phyloP scores from a whole-genome alignment of 2,888 invertebrate species.

The Pharmacophagus antenor region DNA sequence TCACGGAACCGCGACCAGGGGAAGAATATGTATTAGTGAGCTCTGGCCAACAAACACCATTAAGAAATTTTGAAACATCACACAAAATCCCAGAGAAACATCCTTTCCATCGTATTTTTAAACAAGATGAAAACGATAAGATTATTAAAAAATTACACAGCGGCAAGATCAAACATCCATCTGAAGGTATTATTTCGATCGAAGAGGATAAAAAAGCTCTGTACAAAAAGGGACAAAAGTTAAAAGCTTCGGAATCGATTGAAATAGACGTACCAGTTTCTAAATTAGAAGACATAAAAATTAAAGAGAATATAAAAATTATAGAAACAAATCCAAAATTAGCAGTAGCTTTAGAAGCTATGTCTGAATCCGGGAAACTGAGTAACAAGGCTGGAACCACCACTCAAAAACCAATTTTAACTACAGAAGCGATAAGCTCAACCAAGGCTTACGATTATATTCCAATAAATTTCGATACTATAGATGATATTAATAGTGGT shows the following conservation, averaged over 20 bases:
- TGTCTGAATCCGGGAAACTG: slow-evolving; percentile 74
- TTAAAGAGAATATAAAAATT: slow-evolving; percentile 74
- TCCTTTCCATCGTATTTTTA: slow-evolving; percentile 61
- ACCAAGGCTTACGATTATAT: slow-evolving; percentile 68
- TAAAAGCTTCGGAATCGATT: slow-evolving; percentile 64
- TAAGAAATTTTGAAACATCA: slow-evolving; percentile 84
- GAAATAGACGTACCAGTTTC: slow-evolving; percentile 74
- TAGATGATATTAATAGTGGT: slow-evolving; percentile 73
- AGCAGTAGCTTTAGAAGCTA: slow-evolving; percentile 69
- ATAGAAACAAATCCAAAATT: slow-evolving; percentile 68
- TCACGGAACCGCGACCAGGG: slow-evolving; percentile 83
- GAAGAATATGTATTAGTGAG: slow-evolving; percentile 85
- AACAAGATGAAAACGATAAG: slow-evolving; percentile 70
- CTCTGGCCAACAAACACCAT: slow-evolving; percentile 71
- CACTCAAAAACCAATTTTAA: slow-evolving; percentile 79
- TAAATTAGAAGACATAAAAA: slow-evolving; percentile 73
- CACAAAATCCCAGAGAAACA: slow-evolving; percentile 84
- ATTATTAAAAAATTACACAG: slow-evolving; percentile 62
- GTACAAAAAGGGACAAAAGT: slow-evolving; percentile 62
- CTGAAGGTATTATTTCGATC: slow-evolving; percentile 72
- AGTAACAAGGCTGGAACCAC: slow-evolving; percentile 67
- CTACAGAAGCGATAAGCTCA: slow-evolving; percentile 69
- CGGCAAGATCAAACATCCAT: slow-evolving; percentile 60
- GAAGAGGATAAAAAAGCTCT: slow-evolving; percentile 70
- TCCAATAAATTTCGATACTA: slow-evolving; percentile 75